Evolutionary conservation across 2,888 invertebrate genomes (phyloP).

Genomic region (Tortricodes alternella): DNA sequence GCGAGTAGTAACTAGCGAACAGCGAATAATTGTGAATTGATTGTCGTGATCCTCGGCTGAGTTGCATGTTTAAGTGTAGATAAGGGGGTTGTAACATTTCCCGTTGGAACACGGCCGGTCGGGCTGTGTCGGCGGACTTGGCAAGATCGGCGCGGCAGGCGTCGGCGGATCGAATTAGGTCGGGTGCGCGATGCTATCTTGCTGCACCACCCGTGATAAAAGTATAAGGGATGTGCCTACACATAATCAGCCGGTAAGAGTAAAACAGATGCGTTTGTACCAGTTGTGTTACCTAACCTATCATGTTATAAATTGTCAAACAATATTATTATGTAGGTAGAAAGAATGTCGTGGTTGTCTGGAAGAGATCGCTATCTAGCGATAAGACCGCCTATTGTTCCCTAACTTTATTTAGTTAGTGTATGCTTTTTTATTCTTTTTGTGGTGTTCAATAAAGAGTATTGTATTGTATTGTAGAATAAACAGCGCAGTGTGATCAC

Average conservation of each 20-base stretch:
- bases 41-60: slow-evolving; percentile 57
- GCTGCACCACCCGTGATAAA: slow-evolving; percentile 47
- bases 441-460: no score
- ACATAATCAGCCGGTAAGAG: slow-evolving; percentile 1
- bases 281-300: no score
- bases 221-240: slow-evolving; percentile 24
- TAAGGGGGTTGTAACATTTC: slow-evolving; percentile 65
- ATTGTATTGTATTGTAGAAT: no score
- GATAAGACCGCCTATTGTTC: no score
- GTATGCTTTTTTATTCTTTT: no score
- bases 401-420: no score
- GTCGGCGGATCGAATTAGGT: slow-evolving; percentile 68
- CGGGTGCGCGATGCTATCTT: slow-evolving; percentile 70
- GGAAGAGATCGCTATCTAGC: no score
- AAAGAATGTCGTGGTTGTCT: no score
- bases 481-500: no score
- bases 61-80: slow-evolving; percentile 72
- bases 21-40: slow-evolving; percentile 60
- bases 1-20: slow-evolving; percentile 42
- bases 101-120: slow-evolving; percentile 50
- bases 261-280: neutral
- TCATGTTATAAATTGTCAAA: no score
- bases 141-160: slow-evolving; percentile 47
- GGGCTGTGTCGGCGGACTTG: slow-evolving; percentile 43
- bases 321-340: no score